These are phyloP conservation scores for Redunca redunca DNA, from an alignment of 2,113 vertebrate species.

Conservation along the genomic window DNA sequence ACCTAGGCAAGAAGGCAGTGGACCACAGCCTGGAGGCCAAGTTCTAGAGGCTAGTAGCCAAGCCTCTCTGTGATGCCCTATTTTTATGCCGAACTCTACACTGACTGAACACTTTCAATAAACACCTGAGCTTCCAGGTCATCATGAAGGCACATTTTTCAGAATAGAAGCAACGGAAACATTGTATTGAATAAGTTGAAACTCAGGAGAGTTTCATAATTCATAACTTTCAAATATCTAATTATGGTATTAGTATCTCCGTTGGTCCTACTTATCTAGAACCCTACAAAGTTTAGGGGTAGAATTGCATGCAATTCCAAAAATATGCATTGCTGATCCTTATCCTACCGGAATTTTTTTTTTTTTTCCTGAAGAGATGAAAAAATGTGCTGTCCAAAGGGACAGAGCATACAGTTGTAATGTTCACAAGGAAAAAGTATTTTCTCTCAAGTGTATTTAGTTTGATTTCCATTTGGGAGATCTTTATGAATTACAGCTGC, in stretches of 20 bases:
- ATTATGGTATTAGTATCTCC: neutral
- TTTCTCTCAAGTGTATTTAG: neutral
- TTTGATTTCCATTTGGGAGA: neutral
- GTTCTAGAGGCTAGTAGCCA: neutral
- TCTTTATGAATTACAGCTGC: neutral
- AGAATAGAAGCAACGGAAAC: neutral
- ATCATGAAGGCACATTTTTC: neutral
- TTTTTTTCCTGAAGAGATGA: neutral
- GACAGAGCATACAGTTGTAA: neutral
- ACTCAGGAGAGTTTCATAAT: neutral
- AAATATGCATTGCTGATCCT: neutral
- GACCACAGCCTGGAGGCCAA: neutral
- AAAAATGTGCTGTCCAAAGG: neutral
- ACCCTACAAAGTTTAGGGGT: fast-evolving
- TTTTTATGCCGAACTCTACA: neutral
- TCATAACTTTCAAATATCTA: neutral
- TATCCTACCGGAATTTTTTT: neutral
- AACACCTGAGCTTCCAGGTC: neutral
- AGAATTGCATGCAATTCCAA: neutral
- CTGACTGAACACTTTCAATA: neutral
- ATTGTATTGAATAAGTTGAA: neutral
- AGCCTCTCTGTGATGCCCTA: neutral
- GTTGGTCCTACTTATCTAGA: neutral
- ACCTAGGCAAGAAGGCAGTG: neutral
- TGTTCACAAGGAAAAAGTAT: neutral